Base-by-base conservation (phyloP, 1,140 invertebrate species). In the Zaprionus tsacasi region DNA sequence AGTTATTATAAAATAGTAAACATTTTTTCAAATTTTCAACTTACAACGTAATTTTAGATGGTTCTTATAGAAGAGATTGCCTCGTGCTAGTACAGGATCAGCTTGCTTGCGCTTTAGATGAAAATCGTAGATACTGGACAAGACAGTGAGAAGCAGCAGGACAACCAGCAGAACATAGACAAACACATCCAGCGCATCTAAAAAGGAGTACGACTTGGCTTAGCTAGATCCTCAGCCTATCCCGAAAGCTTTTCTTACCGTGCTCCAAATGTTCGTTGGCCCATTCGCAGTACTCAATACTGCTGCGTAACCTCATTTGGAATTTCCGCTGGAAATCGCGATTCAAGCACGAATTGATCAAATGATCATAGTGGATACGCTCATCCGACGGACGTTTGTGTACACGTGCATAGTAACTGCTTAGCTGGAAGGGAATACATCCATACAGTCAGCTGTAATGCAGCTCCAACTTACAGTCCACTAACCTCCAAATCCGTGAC, bases 341-440 rank as follows among this genome's bases (percentile, higher is more conserved):
- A 69, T 92, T 92, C 3, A 92, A 48, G 27, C 91, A 92, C 48
- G 59, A 80, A 25, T 88, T 91, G 6, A 92, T 61, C 8, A 82
- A 8, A 8, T 78, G 66, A 40, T 81, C 64, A 40, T 92, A 81
- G 38, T 59, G 70, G 17, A 70, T 38, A 2, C 79, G 74, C 27
- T 85, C 76, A 50, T 81, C 71, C 0, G 65, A 50, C 1, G 54
- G n/a, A 1, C 87, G 54, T 17, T 70, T 81, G 25, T 91, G 81
- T 5, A 91, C 76, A 27, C 50, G 64, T 10, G 43, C 43, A 54
- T 78, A 92, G 60, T 87, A 92, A 1, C 43, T 55, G 30, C 43
- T 75, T 0, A 92, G 63, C 78, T 86, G 35, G 6, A n/a, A 50
- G 45, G 6, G 15, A 15, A 45, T 1, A 45, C 40, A 45, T 3